phyloP scores from a whole-genome alignment of 1,140 invertebrate species.

The Hyphantria cunea region DNA sequence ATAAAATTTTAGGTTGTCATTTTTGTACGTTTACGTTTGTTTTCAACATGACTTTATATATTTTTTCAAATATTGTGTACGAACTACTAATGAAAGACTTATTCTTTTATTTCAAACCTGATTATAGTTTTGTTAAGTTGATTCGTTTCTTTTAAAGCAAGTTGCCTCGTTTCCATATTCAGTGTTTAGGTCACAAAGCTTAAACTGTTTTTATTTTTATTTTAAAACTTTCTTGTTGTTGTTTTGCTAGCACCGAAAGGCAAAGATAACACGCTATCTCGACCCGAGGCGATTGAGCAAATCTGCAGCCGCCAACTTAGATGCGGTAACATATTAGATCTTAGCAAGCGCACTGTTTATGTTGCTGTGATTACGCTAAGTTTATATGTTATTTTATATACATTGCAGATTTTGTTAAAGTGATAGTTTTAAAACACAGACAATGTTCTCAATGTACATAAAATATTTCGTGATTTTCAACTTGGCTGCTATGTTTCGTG shows the following conservation, averaged over 20 bases:
- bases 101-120: too few species aligned
- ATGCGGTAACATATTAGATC: slow-evolving; percentile 59
- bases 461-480: slow-evolving; percentile 6
- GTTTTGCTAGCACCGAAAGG: slow-evolving; percentile 74
- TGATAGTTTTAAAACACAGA: neutral
- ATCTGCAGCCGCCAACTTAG: slow-evolving; percentile 65
- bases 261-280: slow-evolving; percentile 75
- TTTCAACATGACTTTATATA: too few species aligned
- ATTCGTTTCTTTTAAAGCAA: too few species aligned
- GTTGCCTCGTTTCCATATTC: too few species aligned
- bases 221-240: slow-evolving; percentile 46
- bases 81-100: too few species aligned
- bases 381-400: slow-evolving; percentile 19
- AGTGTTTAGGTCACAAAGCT: too few species aligned
- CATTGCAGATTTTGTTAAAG: slow-evolving; percentile 9
- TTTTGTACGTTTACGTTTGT: too few species aligned
- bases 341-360: slow-evolving; percentile 27
- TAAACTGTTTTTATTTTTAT: slow-evolving; percentile 4
- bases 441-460: slow-evolving; percentile 6
- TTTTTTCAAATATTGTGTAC: too few species aligned
- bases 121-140: too few species aligned
- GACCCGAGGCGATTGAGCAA: slow-evolving; percentile 73
- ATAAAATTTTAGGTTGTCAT: too few species aligned
- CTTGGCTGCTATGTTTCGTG: slow-evolving; percentile 21
- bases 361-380: slow-evolving; percentile 11